A percentile compares a stretch with the other conserved stretches of the same genome.
Conservation (phyloP, 2,797 vertebrate species). For the Melanotaenia maccullochi region DNA sequence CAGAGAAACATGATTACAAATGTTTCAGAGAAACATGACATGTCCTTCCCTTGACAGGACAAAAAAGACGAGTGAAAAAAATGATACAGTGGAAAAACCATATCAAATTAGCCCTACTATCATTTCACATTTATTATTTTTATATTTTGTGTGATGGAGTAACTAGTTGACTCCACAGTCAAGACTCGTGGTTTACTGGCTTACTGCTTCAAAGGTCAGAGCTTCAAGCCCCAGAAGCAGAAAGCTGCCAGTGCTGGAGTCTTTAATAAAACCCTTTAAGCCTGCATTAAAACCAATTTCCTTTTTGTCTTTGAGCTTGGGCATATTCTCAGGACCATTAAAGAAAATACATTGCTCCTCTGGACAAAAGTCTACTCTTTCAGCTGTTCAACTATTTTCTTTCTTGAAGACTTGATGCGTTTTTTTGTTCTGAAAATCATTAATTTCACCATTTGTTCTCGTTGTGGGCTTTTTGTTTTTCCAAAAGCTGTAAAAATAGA, state of each 20-base stretch:
- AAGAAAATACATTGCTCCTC: not conserved
- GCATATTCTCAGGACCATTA: not conserved
- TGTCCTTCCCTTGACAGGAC: slow-evolving; percentile 13
- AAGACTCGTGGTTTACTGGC: not conserved
- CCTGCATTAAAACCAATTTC: not conserved
- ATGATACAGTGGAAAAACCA: not conserved
- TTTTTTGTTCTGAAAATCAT: not conserved
- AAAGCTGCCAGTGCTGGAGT: not conserved
- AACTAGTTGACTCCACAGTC: not conserved
- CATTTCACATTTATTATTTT: not conserved
- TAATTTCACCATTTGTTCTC: not conserved
- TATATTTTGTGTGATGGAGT: not conserved
- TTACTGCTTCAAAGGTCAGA: not conserved
- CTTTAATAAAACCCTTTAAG: not conserved
- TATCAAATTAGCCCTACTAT: not conserved
- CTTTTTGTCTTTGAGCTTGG: not conserved
- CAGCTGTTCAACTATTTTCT: not conserved
- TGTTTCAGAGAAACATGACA: slow-evolving; percentile 53
- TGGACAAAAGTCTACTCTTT: not conserved
- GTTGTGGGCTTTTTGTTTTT: not conserved
- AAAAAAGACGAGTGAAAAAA: slow-evolving; percentile 30
- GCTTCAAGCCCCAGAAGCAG: not conserved
- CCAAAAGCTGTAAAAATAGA: not conserved
- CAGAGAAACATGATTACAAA: slow-evolving; percentile 55
- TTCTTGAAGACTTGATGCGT: not conserved